Evolutionary conservation across 2,797 vertebrate species (phyloP), one percentile per base, ranked within the genome.

Genomic region (Paratrypauchen microcephalus): DNA sequence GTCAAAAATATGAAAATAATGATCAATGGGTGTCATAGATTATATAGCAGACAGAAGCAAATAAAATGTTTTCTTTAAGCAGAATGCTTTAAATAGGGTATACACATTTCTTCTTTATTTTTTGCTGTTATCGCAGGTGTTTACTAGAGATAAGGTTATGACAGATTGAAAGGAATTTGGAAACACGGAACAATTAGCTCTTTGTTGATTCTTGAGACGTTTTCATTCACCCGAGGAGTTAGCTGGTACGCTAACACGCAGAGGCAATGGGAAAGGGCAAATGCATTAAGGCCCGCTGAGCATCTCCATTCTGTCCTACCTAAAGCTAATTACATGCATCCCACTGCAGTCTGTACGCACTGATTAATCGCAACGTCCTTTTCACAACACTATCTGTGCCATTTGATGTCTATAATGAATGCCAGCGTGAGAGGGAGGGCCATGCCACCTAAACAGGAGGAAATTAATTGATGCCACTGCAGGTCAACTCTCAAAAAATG

Each of bases 391-490:
- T 75, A 69, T 59, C 68, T 75, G 55, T 82, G 77, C 72, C 78
- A 75, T 85, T 80, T 79, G 73, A 82, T 80, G 63, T 71, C 71
- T 70, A 71, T 83, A 76, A 86, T 79, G 76, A 86, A 85, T 72
- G 59, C 66, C 50, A 75, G 68, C 7, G 0, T 61, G 73, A 75
- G 59, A 48, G 47, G 69, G 65, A 57, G 65, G 76, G 50, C 73
- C 76, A 64, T 36, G 66, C 65, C 67, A 52, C 72, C 54, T 60
- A 65, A 73, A 78, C 69, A 82, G 28, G 67, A 80, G 76, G 64
- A 83, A 86, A 89, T 86, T 79, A 77, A 86, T 81, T 90, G 80
- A 88, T 80, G 80, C 79, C 68, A 76, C 77, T 86, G 64, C 69
- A 78, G 73, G 66, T 66, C 32, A 71, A 21, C 72, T 77, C 72